Conservation (phyloP, 53 echinoderm and acorn worm genomes). For the Crossaster papposus region DNA sequence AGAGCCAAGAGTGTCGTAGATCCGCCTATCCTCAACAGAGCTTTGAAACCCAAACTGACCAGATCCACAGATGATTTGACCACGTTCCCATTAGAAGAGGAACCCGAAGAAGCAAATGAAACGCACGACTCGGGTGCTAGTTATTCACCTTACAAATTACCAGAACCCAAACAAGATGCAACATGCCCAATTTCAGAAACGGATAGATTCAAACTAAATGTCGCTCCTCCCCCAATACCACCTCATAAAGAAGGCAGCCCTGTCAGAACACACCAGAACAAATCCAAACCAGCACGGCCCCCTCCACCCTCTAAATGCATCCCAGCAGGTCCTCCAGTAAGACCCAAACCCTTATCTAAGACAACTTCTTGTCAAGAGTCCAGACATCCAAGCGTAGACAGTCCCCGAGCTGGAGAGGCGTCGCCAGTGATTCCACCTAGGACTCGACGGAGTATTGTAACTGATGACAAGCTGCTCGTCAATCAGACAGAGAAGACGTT, state of each 20-base stretch:
- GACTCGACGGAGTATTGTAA: slow-evolving; percentile 12
- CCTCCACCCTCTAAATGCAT: slow-evolving; percentile 37
- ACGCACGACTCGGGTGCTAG: not conserved
- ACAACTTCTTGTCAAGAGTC: slow-evolving; percentile 5
- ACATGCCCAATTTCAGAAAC: not conserved
- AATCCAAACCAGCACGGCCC: slow-evolving; percentile 17
- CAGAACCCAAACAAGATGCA: not conserved
- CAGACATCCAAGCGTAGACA: not conserved
- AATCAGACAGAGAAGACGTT: slow-evolving; percentile 5
- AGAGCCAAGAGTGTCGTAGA: slow-evolving; percentile 55
- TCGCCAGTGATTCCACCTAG: slow-evolving; percentile 41
- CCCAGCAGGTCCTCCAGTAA: slow-evolving; percentile 20
- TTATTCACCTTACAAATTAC: not conserved
- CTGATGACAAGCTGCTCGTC: not conserved
- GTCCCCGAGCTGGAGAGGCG: not conserved
- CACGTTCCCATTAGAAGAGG: slow-evolving; percentile 9
- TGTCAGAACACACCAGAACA: not conserved
- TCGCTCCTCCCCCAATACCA: slow-evolving; percentile 32
- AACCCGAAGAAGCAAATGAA: not conserved
- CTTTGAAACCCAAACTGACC: slow-evolving; percentile 37
- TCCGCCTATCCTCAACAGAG: slow-evolving; percentile 12
- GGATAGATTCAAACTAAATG: not conserved
- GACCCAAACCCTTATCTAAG: slow-evolving; percentile 26
- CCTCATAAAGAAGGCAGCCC: slow-evolving; percentile 42
- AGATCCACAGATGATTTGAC: slow-evolving; percentile 29